Conservation (phyloP, 1,140 invertebrate genomes). For the Eufriesea mexicana region DNA sequence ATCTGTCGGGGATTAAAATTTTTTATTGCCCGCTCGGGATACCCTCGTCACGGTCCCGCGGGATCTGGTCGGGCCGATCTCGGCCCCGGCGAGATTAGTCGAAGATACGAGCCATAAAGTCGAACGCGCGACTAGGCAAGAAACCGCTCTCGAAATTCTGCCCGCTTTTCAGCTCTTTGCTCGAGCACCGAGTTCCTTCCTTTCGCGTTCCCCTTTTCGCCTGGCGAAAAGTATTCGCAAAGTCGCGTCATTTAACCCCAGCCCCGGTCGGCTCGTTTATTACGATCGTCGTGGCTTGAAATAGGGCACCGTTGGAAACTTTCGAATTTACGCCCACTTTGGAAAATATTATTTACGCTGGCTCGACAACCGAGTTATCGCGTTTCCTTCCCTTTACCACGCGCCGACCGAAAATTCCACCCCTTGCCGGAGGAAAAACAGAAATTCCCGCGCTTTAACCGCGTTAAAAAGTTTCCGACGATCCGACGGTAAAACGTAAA, state of each 20-base stretch:
- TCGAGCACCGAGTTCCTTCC: no score
- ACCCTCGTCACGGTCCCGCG: background rate
- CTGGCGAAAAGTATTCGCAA: background rate
- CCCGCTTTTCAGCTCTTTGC: background rate
- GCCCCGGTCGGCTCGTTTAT: background rate
- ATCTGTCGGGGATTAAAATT: conserved; percentile 31
- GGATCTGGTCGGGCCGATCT: background rate
- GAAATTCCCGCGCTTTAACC: conserved; percentile 2
- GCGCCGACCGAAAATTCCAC: background rate
- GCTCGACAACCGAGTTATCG: background rate
- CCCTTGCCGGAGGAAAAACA: background rate
- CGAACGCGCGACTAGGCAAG: conserved; percentile 12
- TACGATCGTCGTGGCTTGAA: conserved; percentile 3
- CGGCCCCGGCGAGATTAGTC: conserved; percentile 42
- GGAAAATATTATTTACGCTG: conserved; percentile 10
- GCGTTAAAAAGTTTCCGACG: conserved; percentile 11
- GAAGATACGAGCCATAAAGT: conserved; percentile 48
- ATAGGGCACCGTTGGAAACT: conserved; percentile 16
- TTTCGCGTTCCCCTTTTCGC: background rate
- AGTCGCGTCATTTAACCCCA: background rate
- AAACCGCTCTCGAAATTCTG: conserved; percentile 9
- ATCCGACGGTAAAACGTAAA: background rate
- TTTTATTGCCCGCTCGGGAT: background rate
- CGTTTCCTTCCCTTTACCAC: background rate
- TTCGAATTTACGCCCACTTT: conserved; percentile 9